Evolutionary conservation across 2,113 vertebrate genomes (phyloP).

Genomic region (Microtus montanus): DNA sequence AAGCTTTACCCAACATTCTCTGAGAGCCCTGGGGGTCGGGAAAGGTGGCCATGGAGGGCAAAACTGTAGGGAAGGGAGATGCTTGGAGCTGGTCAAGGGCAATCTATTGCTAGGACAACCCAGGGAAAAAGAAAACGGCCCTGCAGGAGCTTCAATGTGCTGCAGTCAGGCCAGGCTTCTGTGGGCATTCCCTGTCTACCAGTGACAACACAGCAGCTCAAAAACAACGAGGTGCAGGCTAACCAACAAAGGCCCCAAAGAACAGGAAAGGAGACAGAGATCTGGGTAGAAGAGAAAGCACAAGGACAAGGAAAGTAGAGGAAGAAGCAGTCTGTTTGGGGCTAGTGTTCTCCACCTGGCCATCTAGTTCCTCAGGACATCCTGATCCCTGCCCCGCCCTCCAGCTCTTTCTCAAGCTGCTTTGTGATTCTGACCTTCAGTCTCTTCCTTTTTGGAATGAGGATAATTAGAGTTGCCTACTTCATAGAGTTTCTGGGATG

Average conservation of each 20-base stretch:
- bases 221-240: slow-evolving; percentile 8
- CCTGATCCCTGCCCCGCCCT: background rate
- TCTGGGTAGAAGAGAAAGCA: background rate
- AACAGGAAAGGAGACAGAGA: background rate
- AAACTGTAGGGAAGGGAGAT: slow-evolving; percentile 29
- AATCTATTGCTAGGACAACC: slow-evolving; percentile 8
- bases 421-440: slow-evolving; percentile 23
- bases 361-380: background rate
- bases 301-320: background rate
- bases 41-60: background rate
- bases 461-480: slow-evolving; percentile 19
- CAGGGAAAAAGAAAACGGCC: background rate
- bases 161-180: slow-evolving; percentile 38
- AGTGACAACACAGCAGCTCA: background rate
- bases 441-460: slow-evolving; percentile 44
- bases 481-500: background rate
- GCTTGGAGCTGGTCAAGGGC: slow-evolving; percentile 35
- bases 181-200: background rate
- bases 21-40: slow-evolving; percentile 19
- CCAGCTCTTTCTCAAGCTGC: slow-evolving; percentile 12
- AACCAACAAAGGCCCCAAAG: slow-evolving; percentile 28
- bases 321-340: background rate
- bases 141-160: background rate
- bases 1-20: slow-evolving; percentile 72
- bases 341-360: background rate